Base-by-base conservation (phyloP, 2,888 invertebrate genomes). In the Calephelis perditalis region DNA sequence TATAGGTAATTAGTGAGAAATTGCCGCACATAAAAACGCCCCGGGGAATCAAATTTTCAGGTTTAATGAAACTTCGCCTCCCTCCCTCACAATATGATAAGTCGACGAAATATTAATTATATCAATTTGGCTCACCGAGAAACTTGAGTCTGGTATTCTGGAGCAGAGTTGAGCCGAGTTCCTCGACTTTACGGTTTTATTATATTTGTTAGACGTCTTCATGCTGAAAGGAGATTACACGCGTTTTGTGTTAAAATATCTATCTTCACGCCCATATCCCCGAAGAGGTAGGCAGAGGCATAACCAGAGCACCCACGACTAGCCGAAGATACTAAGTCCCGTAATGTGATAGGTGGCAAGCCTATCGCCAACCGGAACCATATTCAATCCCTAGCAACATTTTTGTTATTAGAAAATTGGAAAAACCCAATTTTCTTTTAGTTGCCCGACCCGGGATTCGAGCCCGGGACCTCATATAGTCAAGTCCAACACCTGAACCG, bases 31-130 rank as follows among this genome's bases (percentile, higher is more conserved):
- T 78, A 81, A 82, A 80, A 78, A 77, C 76, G 74, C 71, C 70
- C 73, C 71, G 77, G 74, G 73, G 71, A 79, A 83, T 82, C 81
- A 79, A 80, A 84, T 85, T 84, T 81, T 77, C 79, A 55, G 56
- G 56, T 67, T 52, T 60, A 65, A 61, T 64, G 61, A 61, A 63
- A 63, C 59, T 62, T 63, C 45, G 52, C 11, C 45, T 63, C 47
- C 40, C n/a, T 62, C 61, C 52, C 55, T 56, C 74, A 73, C 73
- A 71, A 73, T 74, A 74, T 71, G 72, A 74, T 74, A 76, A 77
- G 73, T 67, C 66, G 66, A 71, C 70, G 68, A 76, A 77, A 79
- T 79, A 79, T 78, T 81, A 79, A 82, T 82, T 79, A 75, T 73
- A 73, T 69, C 70, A 71, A 71, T 70, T 71, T 68, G 63, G 65